phyloP scores from a whole-genome alignment of 1,140 invertebrate species.

The Penaeus vannamei region DNA sequence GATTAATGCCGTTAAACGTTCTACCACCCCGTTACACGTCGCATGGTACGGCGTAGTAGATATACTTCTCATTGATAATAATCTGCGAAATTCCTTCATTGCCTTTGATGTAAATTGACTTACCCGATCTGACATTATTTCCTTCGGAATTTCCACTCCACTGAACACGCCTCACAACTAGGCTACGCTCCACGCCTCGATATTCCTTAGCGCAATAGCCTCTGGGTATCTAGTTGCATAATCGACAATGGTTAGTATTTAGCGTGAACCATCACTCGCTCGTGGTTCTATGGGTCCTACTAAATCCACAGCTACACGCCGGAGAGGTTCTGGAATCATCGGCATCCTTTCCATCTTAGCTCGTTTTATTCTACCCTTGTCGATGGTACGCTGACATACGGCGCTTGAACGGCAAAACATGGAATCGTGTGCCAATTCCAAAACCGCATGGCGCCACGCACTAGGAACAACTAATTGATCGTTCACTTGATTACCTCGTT shows the following conservation, averaged over 20 bases:
- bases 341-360: no score
- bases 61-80: neutral
- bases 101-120: neutral
- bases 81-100: neutral
- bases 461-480: no score
- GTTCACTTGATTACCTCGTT: no score
- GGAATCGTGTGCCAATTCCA: no score
- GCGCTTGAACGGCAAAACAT: no score
- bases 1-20: no score
- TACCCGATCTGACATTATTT: neutral
- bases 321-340: neutral
- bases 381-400: no score
- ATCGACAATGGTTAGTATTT: neutral
- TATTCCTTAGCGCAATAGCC: neutral
- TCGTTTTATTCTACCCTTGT: no score
- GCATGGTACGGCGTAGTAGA: slow-evolving; percentile 9
- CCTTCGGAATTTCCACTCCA: neutral
- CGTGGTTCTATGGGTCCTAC: neutral
- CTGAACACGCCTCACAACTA: no score
- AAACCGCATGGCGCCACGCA: no score
- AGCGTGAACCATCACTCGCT: neutral
- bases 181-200: no score
- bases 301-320: neutral
- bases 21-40: neutral
- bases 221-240: slow-evolving; percentile 8